Conservation (phyloP, 2,113 vertebrate species). For the Ictidomys tridecemlineatus region DNA sequence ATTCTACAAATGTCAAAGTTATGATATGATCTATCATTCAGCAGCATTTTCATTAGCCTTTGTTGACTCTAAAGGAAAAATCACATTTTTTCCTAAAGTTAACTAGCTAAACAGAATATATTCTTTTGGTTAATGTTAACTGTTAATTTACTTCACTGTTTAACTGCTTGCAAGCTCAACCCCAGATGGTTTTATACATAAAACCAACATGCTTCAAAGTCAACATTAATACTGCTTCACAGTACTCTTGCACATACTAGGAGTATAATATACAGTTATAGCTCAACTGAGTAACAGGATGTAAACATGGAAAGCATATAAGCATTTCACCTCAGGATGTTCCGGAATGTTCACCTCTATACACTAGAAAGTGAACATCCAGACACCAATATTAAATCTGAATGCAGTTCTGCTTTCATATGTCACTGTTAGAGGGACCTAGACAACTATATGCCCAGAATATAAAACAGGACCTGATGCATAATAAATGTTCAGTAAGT, state of each 20-base stretch:
- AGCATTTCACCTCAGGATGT: background rate
- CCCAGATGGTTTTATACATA: background rate
- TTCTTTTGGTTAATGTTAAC: background rate
- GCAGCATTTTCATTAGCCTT: background rate
- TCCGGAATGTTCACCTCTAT: background rate
- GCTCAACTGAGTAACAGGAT: background rate
- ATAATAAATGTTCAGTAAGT: background rate
- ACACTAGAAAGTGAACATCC: background rate
- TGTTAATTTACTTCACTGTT: background rate
- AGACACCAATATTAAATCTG: background rate
- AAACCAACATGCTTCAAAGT: background rate
- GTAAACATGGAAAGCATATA: background rate
- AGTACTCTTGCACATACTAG: background rate
- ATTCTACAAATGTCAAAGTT: background rate
- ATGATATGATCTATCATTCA: background rate
- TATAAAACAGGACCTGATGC: background rate
- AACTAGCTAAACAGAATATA: background rate
- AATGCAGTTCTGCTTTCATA: background rate
- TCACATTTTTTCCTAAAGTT: constrained; percentile 31
- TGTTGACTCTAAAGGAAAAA: background rate
- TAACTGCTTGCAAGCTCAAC: background rate
- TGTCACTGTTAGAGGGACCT: background rate
- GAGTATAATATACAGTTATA: background rate
- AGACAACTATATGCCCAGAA: background rate
- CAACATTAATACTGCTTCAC: background rate